Conservation (phyloP, 2,888 invertebrate genomes). For the Lasioglossum oenotherae region DNA sequence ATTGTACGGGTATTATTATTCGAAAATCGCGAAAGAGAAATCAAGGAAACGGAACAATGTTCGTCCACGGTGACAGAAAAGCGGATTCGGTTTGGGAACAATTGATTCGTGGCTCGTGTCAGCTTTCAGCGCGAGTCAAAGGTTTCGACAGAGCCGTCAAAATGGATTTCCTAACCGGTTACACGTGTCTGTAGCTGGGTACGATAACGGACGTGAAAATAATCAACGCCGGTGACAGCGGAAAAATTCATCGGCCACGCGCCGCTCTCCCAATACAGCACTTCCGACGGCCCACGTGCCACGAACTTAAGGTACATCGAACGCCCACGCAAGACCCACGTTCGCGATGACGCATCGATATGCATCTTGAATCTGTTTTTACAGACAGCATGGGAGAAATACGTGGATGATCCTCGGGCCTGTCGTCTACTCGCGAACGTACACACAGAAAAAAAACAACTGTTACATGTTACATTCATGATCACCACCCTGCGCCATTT, state of each 20-base stretch:
- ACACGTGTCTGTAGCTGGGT: background rate
- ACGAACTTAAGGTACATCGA: conserved; percentile 40
- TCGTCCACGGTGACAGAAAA: background rate
- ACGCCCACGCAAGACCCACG: conserved; percentile 67
- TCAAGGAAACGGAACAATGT: background rate
- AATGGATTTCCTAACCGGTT: conserved; percentile 18
- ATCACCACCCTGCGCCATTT: background rate
- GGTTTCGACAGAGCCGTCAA: conserved; percentile 28
- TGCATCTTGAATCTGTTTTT: conserved; percentile 63
- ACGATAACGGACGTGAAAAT: conserved; percentile 38
- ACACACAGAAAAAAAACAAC: background rate
- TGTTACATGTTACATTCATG: fast-evolving
- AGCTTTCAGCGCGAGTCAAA: background rate
- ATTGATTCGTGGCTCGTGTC: background rate
- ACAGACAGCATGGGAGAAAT: conserved; percentile 53
- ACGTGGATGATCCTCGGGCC: background rate
- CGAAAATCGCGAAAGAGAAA: background rate
- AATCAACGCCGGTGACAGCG: conserved; percentile 34
- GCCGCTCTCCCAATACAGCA: conserved; percentile 49
- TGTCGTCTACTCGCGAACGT: background rate
- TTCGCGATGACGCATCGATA: conserved; percentile 67
- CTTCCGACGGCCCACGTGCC: conserved; percentile 59
- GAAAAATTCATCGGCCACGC: conserved; percentile 54
- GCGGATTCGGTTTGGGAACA: background rate
- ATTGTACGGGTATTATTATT: background rate